Base-by-base conservation (phyloP, 2,113 vertebrate genomes). In the Callipepla californica region DNA sequence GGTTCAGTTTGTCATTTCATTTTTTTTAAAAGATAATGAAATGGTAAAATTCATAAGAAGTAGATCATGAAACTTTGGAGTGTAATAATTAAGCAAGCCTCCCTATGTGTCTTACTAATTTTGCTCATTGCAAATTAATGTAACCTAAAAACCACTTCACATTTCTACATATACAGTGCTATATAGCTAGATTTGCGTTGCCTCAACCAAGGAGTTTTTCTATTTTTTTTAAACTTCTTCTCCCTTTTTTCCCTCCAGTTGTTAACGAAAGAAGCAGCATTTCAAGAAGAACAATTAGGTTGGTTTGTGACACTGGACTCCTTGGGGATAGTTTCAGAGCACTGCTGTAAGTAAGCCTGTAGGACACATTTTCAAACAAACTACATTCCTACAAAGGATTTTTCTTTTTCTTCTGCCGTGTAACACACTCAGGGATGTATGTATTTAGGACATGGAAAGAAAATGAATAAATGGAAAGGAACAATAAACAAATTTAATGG, bases 331-430 rank as follows among this genome's bases (percentile, higher is more conserved):
- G 55, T 87, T 96, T 96, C 83, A 95, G 94, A 96, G 75, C 74
- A 51, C 57, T 87, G 62, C 66, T 96, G 42, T 89, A 94, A 95
- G 87, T 96, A 97, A 97, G 63, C 85, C 89, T 93, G 83, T 90
- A 96, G 90, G 96, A 96, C 70, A 94, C 67, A 92, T 82, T 96
- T 97, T 97, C 95, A 96, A 96, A 97, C 77, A 96, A 96, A 87
- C 82, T 82, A 77, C 66, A 59, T 11, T 85, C 75, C 75, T 90
- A 44, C 30, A 95, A 92, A 97, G 69, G 53, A 16, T 48, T 91
- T 80, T 89, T 82, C 61, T 92, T 91, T 87, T 84, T 69, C 58
- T 53, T 73, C 38, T 42, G 28, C 47, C 2, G 0, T 67, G 47
- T 74, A 85, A 79, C 67, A 42, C 78, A 80, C 2, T 1, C 50